Evolutionary conservation across 2,888 invertebrate species (phyloP), one percentile per base, ranked within the genome.

Genomic region (Perdita meconis): DNA sequence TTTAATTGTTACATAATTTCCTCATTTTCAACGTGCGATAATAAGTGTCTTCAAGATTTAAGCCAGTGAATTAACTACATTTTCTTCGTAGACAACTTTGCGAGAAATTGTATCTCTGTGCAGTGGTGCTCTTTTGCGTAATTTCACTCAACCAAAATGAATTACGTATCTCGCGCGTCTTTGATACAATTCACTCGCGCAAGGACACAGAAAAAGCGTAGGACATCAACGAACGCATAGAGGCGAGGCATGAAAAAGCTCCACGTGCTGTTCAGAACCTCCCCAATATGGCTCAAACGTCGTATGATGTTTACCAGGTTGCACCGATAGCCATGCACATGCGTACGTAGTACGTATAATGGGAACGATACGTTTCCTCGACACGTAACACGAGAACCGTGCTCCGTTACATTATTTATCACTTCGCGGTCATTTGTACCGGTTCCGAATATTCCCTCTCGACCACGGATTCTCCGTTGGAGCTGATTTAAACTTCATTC

Each of bases 401-500:
- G 80, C 84, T 82, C 80, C 81, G 82, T 87, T 86, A 86, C 83
- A 86, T 87, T 87, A 87, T 87, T 87, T 87, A 87, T 86, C 85
- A 82, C 82, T 85, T 82, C 83, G 78, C 69, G 73, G 85, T 85
- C 85, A 82, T 87, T 86, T 85, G 81, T 87, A 85, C 77, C 44
- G 60, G 63, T 71, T 67, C 73, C 63, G 80, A 79, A 79, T 81
- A 82, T 80, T 75, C 75, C 72, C 69, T 60, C 44, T 51, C 47
- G 69, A 22, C 55, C 73, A 73, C 56, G 66, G 40, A 71, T 72
- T 57, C 77, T 56, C 56, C 65, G 56, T 16, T 67, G 63, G 53
- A 30, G 22, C 50, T 64, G 67, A 82, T 79, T 76, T 63, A 61
- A 72, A 53, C 57, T 61, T 61, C 59, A 42, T 51, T 70, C 72